These are phyloP conservation scores for Chelonoidis abingdonii DNA, from an alignment of 2,113 vertebrate genomes.

Conservation along the genomic window DNA sequence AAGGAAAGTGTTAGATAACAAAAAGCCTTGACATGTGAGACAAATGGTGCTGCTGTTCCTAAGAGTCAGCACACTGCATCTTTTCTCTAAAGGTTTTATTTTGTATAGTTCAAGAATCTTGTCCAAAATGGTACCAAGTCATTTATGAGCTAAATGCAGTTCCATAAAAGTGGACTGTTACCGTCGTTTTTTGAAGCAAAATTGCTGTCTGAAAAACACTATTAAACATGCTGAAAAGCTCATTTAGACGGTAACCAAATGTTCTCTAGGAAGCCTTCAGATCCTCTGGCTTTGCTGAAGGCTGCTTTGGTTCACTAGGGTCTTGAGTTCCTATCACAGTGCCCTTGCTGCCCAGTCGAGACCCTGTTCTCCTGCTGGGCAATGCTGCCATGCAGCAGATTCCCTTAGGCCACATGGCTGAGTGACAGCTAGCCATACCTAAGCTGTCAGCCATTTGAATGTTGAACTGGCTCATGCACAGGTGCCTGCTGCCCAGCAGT, in stretches of 20 bases:
- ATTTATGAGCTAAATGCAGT: conserved; percentile 46
- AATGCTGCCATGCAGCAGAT: conserved; percentile 37
- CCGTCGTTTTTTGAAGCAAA: conserved; percentile 50
- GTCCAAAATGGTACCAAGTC: conserved; percentile 3
- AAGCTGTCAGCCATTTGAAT: conserved; percentile 65
- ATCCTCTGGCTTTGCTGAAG: conserved; percentile 54
- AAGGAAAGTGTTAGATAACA: neutral
- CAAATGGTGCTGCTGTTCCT: neutral
- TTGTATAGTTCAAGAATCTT: neutral
- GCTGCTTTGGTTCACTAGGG: conserved; percentile 43
- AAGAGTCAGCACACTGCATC: neutral
- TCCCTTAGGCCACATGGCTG: conserved; percentile 48
- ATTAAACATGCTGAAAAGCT: conserved; percentile 62
- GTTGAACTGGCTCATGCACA: conserved; percentile 68
- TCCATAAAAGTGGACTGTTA: conserved; percentile 42
- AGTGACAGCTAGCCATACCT: conserved; percentile 59
- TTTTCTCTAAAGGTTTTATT: neutral
- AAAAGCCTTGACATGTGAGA: neutral
- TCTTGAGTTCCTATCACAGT: conserved; percentile 55
- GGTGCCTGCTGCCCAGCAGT: conserved; percentile 46
- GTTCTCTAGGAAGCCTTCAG: conserved; percentile 54
- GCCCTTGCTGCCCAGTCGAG: conserved; percentile 31
- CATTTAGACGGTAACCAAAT: conserved; percentile 51
- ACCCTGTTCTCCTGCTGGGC: conserved; percentile 45
- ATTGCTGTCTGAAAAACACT: conserved; percentile 20